Evolutionary conservation across 1,140 invertebrate genomes (phyloP).

Genomic region (Zelostemma sp.): DNA sequence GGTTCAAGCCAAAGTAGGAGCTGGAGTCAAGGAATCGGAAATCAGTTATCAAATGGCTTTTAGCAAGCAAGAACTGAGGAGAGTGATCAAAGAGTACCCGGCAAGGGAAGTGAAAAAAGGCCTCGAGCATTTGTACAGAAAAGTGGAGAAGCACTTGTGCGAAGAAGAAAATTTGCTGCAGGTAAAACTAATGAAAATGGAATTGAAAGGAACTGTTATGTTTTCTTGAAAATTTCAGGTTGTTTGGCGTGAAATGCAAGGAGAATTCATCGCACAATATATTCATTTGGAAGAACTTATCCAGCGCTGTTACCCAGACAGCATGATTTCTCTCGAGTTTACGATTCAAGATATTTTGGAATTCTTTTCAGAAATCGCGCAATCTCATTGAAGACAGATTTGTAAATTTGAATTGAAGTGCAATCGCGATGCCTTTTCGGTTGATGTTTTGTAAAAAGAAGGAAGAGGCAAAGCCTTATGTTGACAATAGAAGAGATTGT

Average conservation of each 20-base stretch:
- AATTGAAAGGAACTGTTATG: conserved; percentile 20
- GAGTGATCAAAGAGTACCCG: conserved; percentile 96
- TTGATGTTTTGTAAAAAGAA: conserved; percentile 8
- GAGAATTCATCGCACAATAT: conserved; percentile 98
- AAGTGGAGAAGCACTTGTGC: conserved; percentile 96
- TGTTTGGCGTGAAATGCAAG: conserved; percentile 99
- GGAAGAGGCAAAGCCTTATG: conserved; percentile 5
- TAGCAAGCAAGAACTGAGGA: conserved; percentile 95
- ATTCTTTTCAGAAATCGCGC: conserved; percentile 99
- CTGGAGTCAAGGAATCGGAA: conserved; percentile 96
- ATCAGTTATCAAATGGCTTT: conserved; percentile 98
- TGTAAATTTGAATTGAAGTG: neutral
- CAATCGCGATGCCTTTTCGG: neutral
- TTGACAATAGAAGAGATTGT: conserved; percentile 19
- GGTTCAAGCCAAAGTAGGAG: conserved; percentile 89
- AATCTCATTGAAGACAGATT: conserved; percentile 79
- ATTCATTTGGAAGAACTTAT: conserved; percentile 95
- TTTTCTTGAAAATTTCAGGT: conserved; percentile 73
- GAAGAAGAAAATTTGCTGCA: conserved; percentile 96
- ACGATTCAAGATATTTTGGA: conserved; percentile 95
- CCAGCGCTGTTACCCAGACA: conserved; percentile 95
- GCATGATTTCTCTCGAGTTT: conserved; percentile 95
- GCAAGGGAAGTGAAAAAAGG: conserved; percentile 96
- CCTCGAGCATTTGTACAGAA: conserved; percentile 94
- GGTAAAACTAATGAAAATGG: conserved; percentile 67